A percentile compares a stretch with the other conserved stretches of the same genome.
These are phyloP conservation scores for Phortica variegata DNA, from an alignment of 1,140 invertebrate species.

Conservation along the genomic window DNA sequence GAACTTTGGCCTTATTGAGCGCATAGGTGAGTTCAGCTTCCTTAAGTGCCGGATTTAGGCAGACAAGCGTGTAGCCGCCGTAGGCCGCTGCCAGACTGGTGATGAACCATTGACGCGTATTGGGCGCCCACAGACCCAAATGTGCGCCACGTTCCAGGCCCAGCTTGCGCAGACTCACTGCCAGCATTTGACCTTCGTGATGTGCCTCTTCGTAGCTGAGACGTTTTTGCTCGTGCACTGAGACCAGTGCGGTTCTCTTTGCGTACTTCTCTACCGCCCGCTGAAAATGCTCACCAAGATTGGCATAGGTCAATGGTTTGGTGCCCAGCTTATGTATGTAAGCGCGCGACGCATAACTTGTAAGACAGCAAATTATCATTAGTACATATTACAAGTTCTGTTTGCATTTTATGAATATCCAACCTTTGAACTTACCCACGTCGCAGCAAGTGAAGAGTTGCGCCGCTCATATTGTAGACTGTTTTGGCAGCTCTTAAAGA, in stretches of 20 bases:
- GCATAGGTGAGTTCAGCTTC: slow-evolving; percentile 76
- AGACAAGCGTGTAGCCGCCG: slow-evolving; percentile 79
- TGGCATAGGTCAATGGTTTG: no score
- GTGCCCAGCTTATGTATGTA: no score
- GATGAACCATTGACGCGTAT: slow-evolving; percentile 80
- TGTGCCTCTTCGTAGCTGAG: slow-evolving; percentile 67
- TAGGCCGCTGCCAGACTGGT: slow-evolving; percentile 75
- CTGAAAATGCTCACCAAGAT: no score
- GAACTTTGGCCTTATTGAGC: slow-evolving; percentile 75
- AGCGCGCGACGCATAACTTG: no score
- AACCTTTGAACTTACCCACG: no score
- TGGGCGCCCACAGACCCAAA: slow-evolving; percentile 87
- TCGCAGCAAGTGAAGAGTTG: no score
- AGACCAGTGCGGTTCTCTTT: slow-evolving; percentile 68
- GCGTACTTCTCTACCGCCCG: no score
- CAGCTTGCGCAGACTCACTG: slow-evolving; percentile 74
- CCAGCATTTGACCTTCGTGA: slow-evolving; percentile 72
- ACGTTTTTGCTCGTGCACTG: slow-evolving; percentile 63
- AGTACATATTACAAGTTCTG: no score
- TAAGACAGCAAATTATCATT: no score
- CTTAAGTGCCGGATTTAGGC: slow-evolving; percentile 83
- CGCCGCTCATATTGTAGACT: no score
- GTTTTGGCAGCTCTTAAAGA: no score
- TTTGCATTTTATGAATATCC: no score
- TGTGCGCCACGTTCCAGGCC: slow-evolving; percentile 80